Percentiles rank a stretch among this genome's conserved stretches.
These are phyloP conservation scores for Volucella inflata DNA, from an alignment of 2,888 invertebrate genomes.

Conservation along the genomic window DNA sequence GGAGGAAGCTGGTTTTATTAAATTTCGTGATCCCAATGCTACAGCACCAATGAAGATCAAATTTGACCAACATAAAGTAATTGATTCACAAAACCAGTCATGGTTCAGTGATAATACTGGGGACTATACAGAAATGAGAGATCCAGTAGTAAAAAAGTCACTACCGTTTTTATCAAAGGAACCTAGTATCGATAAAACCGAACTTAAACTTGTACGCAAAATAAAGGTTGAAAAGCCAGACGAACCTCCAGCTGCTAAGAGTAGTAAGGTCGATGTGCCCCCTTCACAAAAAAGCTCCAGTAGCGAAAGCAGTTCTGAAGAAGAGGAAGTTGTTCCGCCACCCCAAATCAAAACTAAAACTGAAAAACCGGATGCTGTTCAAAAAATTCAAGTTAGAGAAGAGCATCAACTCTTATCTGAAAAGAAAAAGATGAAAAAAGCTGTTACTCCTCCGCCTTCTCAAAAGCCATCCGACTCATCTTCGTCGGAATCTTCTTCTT, in stretches of 20 bases:
- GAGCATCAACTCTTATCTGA: not conserved
- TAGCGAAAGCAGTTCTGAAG: conserved; percentile 64
- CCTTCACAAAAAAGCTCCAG: conserved; percentile 4
- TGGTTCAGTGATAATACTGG: not conserved
- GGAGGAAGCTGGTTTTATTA: not conserved
- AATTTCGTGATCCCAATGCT: conserved; percentile 29
- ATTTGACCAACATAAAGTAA: conserved; percentile 40
- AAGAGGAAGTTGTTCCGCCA: conserved; percentile 33
- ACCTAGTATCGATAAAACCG: not conserved
- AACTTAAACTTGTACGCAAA: not conserved
- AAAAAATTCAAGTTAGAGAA: conserved; percentile 37
- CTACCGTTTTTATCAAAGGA: not conserved
- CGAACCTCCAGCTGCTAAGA: not conserved
- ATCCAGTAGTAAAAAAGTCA: not conserved
- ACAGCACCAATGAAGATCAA: not conserved
- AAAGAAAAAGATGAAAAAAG: not conserved
- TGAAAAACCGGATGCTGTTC: not conserved
- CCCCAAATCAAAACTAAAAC: conserved; percentile 48
- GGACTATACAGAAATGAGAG: not conserved
- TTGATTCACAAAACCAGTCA: conserved; percentile 22
- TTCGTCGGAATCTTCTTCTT: conserved; percentile 28
- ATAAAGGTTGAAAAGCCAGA: conserved; percentile 14
- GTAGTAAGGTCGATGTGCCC: not conserved
- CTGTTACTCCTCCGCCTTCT: not conserved
- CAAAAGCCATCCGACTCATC: conserved; percentile 16